Conservation (phyloP, 1,140 invertebrate genomes). For the Aphis craccivora region DNA sequence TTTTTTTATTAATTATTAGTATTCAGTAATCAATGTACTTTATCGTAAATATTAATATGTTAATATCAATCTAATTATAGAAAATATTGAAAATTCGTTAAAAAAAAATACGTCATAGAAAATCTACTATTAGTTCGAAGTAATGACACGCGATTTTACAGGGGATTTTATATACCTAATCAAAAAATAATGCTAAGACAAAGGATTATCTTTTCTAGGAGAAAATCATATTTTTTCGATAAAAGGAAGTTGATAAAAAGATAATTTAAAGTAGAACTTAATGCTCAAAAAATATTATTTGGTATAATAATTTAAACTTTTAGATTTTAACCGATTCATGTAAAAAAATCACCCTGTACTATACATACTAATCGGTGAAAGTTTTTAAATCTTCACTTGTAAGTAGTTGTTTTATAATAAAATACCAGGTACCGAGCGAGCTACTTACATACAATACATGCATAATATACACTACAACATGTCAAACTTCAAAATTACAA, state of each 20-base stretch:
- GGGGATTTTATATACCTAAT: not conserved
- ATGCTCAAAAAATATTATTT: no score
- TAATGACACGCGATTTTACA: not conserved
- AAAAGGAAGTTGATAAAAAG: no score
- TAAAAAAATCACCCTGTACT: not conserved
- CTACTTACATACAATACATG: not conserved
- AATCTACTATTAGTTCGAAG: not conserved
- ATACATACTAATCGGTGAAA: not conserved
- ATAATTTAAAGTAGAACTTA: no score
- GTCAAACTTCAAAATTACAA: not conserved
- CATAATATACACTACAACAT: not conserved
- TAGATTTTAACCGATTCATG: not conserved
- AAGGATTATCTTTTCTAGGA: no score
- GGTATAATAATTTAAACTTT: not conserved
- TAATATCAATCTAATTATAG: not conserved
- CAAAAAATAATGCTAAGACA: no score
- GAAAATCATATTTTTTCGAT: no score
- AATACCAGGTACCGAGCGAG: not conserved
- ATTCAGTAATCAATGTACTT: not conserved
- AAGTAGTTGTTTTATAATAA: not conserved
- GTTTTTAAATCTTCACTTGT: not conserved
- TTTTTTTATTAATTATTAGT: not conserved
- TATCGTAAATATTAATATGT: not conserved
- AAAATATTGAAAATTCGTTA: not conserved
- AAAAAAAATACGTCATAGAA: not conserved